Conservation (phyloP, 2,797 vertebrate species). For the Denticeps clupeoides region DNA sequence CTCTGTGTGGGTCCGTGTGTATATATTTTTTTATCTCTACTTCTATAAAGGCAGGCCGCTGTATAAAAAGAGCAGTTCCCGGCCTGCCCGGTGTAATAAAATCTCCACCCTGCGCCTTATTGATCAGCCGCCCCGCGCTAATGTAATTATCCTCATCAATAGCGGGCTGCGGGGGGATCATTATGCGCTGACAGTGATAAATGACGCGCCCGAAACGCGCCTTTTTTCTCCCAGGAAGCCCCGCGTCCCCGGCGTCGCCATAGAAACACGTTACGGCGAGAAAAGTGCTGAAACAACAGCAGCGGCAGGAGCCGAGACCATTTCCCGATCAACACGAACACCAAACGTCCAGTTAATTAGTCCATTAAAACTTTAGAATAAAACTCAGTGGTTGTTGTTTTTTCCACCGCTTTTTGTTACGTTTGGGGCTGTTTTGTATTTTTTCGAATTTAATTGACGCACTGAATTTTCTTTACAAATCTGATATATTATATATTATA, state of each 20-base stretch:
- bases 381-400: no score
- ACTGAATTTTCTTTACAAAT: no score
- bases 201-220: conserved; percentile 96
- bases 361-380: not conserved
- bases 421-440: no score
- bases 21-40: no score
- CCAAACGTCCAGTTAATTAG: conserved; percentile 9
- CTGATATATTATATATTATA: no score
- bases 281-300: conserved; percentile 59
- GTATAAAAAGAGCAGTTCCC: conserved; percentile 22
- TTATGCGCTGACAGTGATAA: conserved; percentile 99
- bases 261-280: conserved; percentile 84
- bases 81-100: conserved; percentile 65
- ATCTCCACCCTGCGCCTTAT: conserved; percentile 90
- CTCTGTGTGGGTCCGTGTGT: no score
- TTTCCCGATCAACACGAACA: conserved; percentile 38
- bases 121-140: conserved; percentile 99
- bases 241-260: conserved; percentile 81
- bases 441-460: no score
- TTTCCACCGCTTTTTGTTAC: no score
- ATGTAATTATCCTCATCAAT: conserved; percentile 99
- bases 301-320: conserved; percentile 28
- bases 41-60: no score
- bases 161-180: conserved; percentile 98
- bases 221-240: conserved; percentile 87